Evolutionary conservation across 2,797 vertebrate genomes (phyloP).

Genomic region (Pipistrellus pipistrellus): DNA sequence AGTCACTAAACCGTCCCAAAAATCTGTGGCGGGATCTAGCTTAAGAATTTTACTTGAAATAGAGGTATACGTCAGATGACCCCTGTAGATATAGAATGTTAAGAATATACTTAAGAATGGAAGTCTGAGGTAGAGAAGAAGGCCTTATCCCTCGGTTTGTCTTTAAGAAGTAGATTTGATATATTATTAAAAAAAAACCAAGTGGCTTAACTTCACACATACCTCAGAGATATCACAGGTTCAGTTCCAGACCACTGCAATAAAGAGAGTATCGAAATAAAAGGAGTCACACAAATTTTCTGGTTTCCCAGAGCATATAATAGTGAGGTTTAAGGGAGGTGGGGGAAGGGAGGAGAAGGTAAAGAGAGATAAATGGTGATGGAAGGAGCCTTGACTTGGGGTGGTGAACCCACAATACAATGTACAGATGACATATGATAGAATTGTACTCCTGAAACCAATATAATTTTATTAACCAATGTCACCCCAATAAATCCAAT

Average conservation of each 20-base stretch:
- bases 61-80: background rate
- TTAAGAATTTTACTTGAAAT: conserved; percentile 49
- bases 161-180: conserved; percentile 9
- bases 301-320: background rate
- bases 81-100: background rate
- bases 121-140: background rate
- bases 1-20: background rate
- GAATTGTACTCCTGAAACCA: background rate
- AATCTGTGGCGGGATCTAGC: background rate
- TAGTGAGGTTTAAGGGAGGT: background rate
- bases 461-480: background rate
- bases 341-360: background rate
- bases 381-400: background rate
- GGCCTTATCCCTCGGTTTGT: background rate
- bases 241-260: background rate
- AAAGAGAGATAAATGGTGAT: background rate
- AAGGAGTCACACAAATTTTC: background rate
- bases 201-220: background rate
- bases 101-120: background rate
- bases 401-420: background rate
- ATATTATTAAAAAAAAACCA: background rate
- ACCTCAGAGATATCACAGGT: background rate
- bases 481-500: background rate
- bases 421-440: background rate
- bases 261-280: background rate